Base-by-base conservation (phyloP, 2,113 vertebrate species). In the Craseonycteris thonglongyai region DNA sequence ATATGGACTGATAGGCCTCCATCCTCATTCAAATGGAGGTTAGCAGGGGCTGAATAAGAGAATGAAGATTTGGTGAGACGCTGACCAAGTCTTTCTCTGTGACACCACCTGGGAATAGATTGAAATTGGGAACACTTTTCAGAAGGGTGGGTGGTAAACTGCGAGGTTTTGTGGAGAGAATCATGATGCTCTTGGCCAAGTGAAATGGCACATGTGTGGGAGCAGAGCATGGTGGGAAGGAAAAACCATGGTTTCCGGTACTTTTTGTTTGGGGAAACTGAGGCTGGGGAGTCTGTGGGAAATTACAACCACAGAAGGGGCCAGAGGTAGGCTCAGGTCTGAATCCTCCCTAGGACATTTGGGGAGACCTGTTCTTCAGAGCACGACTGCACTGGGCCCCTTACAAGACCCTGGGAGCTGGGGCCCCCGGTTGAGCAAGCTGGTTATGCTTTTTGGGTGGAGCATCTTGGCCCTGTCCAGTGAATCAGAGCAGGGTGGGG, bases 381-480 rank as follows among this genome's bases (percentile, higher is more conserved):
- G 21, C 35, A 10, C 47, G 24, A n/a, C n/a, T n/a, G n/a, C n/a
- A 35, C 3, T 3, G 30, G 42, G 9, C 14, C 30, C 10, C 9
- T 75, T 19, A 59, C 0, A 0, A n/a, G 68, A 45, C 33, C 10
- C 28, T 38, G 1, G 65, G 63, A 71, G 19, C 65, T 3, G 7
- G 28, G 49, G 13, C 42, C 76, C 42, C 40, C 1, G 3, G 47
- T 2, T 30, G 45, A 83, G 19, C 5, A 7, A 75, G 40, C 30
- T 33, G 58, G 28, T 33, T n/a, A 38, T 47, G 24, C 10, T 78
- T 84, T 15, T 90, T 69, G 35, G 28, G 40, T n/a, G 58, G 14
- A 49, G 4, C 13, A 1, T 18, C 18, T 49, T 24, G 12, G 30
- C 5, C 61, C 1, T 59, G 4, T 16, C 47, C 0, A 12, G 2